These are phyloP conservation scores for Lasioglossum lativentre DNA, from an alignment of 2,888 invertebrate genomes.

Conservation along the genomic window DNA sequence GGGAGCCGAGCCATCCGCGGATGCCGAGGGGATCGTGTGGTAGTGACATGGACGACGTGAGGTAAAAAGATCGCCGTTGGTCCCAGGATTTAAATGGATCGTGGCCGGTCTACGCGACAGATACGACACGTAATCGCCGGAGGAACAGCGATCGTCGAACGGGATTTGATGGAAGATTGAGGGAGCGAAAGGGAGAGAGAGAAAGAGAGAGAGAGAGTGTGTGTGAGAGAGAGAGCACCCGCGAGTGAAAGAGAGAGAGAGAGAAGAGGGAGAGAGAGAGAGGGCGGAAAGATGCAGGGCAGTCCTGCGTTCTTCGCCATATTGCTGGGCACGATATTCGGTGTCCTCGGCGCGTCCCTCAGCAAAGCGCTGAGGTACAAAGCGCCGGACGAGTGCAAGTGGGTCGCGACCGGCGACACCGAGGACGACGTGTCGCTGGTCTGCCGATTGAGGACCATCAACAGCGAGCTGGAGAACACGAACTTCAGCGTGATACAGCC, in stretches of 20 bases:
- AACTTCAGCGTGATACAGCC: conserved; percentile 94
- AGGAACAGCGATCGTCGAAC: conserved; percentile 27
- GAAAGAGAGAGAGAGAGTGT: not conserved
- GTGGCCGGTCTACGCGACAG: conserved; percentile 60
- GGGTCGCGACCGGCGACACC: conserved; percentile 90
- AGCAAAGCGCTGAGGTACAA: conserved; percentile 89
- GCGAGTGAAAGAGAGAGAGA: not conserved
- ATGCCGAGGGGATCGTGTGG: conserved; percentile 4
- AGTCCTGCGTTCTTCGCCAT: conserved; percentile 87
- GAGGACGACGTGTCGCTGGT: conserved; percentile 90
- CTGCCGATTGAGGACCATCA: conserved; percentile 91
- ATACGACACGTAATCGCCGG: conserved; percentile 48
- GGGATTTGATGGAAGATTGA: conserved; percentile 69
- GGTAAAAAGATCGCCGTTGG: conserved; percentile 45
- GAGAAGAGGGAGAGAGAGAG: no score
- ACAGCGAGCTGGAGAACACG: conserved; percentile 92
- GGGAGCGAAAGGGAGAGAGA: conserved; percentile 22
- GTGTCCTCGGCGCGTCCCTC: conserved; percentile 87
- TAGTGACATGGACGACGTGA: conserved; percentile 65
- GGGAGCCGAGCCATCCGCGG: conserved; percentile 2
- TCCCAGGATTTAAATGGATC: conserved; percentile 67
- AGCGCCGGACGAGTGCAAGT: conserved; percentile 93
- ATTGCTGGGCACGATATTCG: conserved; percentile 87
- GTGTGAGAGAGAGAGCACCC: not conserved
- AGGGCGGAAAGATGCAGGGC: conserved; percentile 82